Base-by-base conservation (phyloP, 1,140 invertebrate genomes). In the Agraylea sexmaculata region DNA sequence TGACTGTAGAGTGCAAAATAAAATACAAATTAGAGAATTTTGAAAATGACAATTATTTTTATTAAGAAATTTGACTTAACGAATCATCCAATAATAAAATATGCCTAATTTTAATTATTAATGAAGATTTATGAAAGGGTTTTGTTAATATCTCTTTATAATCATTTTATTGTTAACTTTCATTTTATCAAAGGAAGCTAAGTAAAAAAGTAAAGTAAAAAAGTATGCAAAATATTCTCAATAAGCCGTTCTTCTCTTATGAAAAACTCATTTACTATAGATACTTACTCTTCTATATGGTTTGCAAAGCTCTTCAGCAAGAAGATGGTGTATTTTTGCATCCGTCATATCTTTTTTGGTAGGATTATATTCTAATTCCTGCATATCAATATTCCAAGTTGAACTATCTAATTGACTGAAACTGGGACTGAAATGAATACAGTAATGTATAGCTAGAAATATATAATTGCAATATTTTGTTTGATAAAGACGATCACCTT, bases 301-400 rank as follows among this genome's bases (percentile, higher is more conserved):
- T 61, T 87, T 87, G 58, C 83, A 84, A 39, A 94, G 69, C 61
- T 91, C 86, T 61, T 93, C 88, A 6, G 85, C 83, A 11, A 95
- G 66, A 22, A 96, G 69, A 62, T 94, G 89, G 64, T 95, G 90
- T 47, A 94, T 89, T 59, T 78, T 85, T 7, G 86, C 87, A 61
- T 94, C 90, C 3, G 86, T 90, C 35, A 91, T 60, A 66, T 92
- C 88, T 58, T 88, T 88, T 54, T 82, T 86, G 25, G 82, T 87
- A 37, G 87, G 85, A 71, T 86, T 89, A 56, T 92, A 92, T 56
- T 92, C 86, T 50, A 93, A 61, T 55, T 92, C 87, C 58, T 88
- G 87, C 69, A 93, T 80, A 57, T 95, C 90, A 49, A 92, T 78
- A 62, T 90, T 91, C 75, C 85, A 85, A 2, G 76, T 80, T 29